Conservation (phyloP, 2,113 vertebrate species). For the Rhizomys pruinosus region DNA sequence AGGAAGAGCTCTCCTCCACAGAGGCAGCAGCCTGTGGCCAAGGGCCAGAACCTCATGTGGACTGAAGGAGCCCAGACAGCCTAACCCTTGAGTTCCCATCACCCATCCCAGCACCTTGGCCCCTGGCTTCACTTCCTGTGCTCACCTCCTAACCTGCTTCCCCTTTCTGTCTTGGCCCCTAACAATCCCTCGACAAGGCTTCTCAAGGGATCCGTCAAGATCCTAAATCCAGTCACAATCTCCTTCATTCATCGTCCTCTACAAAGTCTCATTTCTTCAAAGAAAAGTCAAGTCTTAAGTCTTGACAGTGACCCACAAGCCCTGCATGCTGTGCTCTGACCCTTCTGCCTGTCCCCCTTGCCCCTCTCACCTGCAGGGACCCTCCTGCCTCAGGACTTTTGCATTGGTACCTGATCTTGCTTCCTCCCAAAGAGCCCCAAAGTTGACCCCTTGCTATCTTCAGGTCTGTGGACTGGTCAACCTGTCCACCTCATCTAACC, state of each 20-base stretch:
- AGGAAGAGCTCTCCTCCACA: background rate
- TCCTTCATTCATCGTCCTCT: background rate
- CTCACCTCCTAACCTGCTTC: background rate
- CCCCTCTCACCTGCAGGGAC: too few relatives aligned
- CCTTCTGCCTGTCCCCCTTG: background rate
- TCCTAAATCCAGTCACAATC: rapidly evolving
- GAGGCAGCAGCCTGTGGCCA: background rate
- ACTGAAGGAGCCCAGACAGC: background rate
- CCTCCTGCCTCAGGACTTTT: background rate
- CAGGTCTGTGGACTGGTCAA: background rate
- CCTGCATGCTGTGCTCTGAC: rapidly evolving
- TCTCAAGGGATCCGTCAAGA: background rate
- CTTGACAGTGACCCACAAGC: background rate
- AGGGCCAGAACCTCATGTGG: background rate
- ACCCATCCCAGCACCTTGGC: background rate
- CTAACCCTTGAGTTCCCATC: too few relatives aligned
- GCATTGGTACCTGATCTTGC: background rate
- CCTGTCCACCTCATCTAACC: background rate
- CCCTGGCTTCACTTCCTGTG: background rate
- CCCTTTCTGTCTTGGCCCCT: background rate
- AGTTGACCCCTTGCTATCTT: background rate
- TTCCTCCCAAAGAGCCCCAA: background rate
- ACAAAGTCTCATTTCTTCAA: background rate
- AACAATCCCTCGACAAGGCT: background rate
- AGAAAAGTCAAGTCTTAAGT: background rate